Conservation (phyloP, 2,797 vertebrate genomes). For the Trematomus bernacchii region DNA sequence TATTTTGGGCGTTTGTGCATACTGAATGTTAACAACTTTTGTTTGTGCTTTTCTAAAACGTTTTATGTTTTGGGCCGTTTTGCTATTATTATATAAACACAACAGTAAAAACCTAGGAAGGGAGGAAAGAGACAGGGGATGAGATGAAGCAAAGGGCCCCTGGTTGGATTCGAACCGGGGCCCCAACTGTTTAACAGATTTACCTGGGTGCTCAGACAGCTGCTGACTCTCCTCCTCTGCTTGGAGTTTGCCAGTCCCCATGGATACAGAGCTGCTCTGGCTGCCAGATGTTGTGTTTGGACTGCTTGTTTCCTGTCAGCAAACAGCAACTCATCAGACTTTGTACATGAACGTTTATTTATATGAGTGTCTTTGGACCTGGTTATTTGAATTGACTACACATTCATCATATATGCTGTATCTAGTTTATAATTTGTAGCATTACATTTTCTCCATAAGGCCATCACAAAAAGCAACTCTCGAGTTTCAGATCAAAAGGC, state of each 20-base stretch:
- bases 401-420: neutral
- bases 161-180: no score
- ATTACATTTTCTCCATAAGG: neutral
- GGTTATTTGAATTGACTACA: neutral
- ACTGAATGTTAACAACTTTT: neutral
- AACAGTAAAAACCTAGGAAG: no score
- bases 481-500: slow-evolving; percentile 27
- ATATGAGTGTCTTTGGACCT: neutral
- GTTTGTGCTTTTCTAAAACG: no score
- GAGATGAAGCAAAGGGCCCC: no score
- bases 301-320: slow-evolving; percentile 49
- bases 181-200: neutral
- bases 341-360: neutral
- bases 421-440: neutral
- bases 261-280: slow-evolving; percentile 11
- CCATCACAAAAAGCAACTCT: slow-evolving; percentile 1
- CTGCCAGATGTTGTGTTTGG: slow-evolving; percentile 25
- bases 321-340: slow-evolving; percentile 25
- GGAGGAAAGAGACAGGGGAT: no score
- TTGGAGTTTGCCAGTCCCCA: slow-evolving; percentile 29
- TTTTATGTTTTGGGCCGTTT: no score
- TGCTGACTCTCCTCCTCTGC: slow-evolving; percentile 36
- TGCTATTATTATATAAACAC: no score
- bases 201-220: slow-evolving; percentile 49
- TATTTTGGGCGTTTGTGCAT: neutral